A percentile compares a stretch with the other conserved stretches of the same genome.
phyloP scores from a whole-genome alignment of 2,113 vertebrate species.

The Chloropsis cyanopogon region DNA sequence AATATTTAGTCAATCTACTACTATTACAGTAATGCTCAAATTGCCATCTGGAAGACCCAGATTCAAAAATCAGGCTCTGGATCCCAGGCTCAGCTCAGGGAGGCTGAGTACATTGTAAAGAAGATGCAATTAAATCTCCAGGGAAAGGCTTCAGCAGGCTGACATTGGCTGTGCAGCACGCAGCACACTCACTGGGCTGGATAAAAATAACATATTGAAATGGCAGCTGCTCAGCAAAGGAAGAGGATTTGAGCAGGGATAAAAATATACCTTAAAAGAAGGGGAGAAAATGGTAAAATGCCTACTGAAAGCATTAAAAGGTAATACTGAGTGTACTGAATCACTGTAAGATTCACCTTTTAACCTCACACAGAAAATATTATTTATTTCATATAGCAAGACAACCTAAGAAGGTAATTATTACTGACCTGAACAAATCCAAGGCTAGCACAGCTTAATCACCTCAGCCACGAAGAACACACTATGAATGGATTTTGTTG shows the following conservation, averaged over 20 bases:
- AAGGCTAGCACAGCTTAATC: background rate
- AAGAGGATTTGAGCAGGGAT: constrained; percentile 37
- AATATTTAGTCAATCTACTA: constrained; percentile 45
- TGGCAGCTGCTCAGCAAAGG: constrained; percentile 64
- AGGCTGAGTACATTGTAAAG: constrained; percentile 34
- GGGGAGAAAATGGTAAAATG: background rate
- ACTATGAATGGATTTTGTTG: background rate
- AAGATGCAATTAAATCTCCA: constrained; percentile 60
- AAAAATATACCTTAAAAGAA: constrained; percentile 46
- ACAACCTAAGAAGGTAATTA: background rate
- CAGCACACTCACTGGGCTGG: constrained; percentile 24
- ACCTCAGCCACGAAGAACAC: background rate
- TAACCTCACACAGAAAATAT: background rate
- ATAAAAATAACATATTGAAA: constrained; percentile 73
- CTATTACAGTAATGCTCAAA: constrained; percentile 1
- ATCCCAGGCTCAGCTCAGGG: constrained; percentile 19
- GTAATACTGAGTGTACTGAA: background rate
- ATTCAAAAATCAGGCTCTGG: constrained; percentile 43
- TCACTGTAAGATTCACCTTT: background rate
- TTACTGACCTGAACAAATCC: background rate
- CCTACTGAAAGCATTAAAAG: background rate
- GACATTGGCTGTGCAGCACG: constrained; percentile 41
- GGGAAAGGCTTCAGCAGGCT: constrained; percentile 57
- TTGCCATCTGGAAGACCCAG: constrained; percentile 50
- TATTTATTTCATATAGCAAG: background rate